phyloP scores from a whole-genome alignment of 53 echinoderm and acorn worm species.

The Mesocentrotus franciscanus region DNA sequence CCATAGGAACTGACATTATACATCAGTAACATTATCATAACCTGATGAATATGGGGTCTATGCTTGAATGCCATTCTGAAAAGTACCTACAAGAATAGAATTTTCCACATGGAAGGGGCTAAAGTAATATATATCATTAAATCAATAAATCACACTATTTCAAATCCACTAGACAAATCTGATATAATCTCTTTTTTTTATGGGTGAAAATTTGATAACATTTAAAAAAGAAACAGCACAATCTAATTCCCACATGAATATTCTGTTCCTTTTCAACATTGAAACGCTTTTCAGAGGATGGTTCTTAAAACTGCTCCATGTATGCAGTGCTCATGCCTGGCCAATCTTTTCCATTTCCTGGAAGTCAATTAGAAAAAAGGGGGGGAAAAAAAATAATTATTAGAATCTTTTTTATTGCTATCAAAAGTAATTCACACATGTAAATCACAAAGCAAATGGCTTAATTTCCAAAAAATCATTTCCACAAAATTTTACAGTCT shows the following conservation, averaged over 20 bases:
- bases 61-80: background rate
- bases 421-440: background rate
- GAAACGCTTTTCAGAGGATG: conserved; percentile 1
- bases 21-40: background rate
- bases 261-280: background rate
- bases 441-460: background rate
- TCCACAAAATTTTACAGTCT: no score
- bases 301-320: background rate
- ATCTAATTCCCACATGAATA: conserved; percentile 17
- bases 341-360: conserved; percentile 51
- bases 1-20: background rate
- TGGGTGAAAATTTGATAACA: background rate
- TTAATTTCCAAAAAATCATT: no score
- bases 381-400: background rate
- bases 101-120: background rate
- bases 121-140: background rate
- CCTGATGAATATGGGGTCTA: background rate
- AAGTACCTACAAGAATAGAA: background rate
- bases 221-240: conserved; percentile 21
- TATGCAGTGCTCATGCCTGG: conserved; percentile 16
- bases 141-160: conserved; percentile 2
- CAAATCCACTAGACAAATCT: background rate
- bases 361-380: background rate
- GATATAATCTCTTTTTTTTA: background rate
- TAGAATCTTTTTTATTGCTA: background rate